Percentiles rank a stretch among this genome's conserved stretches.
Conservation (phyloP, 2,113 vertebrate genomes). For the Boulengeromyrus knoepffleri region DNA sequence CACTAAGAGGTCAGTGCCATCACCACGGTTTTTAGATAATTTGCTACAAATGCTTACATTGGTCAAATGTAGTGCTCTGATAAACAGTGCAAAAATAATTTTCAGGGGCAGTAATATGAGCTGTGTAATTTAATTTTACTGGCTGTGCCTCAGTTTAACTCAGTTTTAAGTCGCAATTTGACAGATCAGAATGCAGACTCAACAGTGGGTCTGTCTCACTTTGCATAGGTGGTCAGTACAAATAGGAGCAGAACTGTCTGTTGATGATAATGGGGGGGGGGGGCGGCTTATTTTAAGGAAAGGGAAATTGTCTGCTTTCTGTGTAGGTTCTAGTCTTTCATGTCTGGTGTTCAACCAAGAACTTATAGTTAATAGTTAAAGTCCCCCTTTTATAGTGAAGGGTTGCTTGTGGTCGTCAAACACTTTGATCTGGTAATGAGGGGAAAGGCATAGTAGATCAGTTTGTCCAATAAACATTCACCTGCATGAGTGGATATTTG, state of each 20-base stretch:
- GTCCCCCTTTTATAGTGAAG: neutral
- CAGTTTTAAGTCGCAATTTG: neutral
- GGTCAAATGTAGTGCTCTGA: neutral
- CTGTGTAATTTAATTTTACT: neutral
- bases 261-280: neutral
- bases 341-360: neutral
- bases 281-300: neutral
- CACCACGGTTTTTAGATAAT: neutral
- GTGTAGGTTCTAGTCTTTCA: neutral
- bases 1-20: slow-evolving; percentile 78
- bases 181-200: neutral
- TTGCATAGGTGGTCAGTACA: neutral
- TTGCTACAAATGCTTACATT: neutral
- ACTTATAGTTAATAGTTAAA: neutral
- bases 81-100: neutral
- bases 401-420: neutral
- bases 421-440: neutral
- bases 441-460: neutral
- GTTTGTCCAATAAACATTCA: slow-evolving; percentile 5
- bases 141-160: neutral
- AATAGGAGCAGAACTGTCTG: neutral
- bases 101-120: neutral
- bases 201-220: neutral
- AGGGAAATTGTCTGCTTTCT: neutral
- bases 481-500: neutral